Percentiles rank a stretch among this genome's conserved stretches.
Conservation (phyloP, 2,113 vertebrate species). For the Actinemys pallida region DNA sequence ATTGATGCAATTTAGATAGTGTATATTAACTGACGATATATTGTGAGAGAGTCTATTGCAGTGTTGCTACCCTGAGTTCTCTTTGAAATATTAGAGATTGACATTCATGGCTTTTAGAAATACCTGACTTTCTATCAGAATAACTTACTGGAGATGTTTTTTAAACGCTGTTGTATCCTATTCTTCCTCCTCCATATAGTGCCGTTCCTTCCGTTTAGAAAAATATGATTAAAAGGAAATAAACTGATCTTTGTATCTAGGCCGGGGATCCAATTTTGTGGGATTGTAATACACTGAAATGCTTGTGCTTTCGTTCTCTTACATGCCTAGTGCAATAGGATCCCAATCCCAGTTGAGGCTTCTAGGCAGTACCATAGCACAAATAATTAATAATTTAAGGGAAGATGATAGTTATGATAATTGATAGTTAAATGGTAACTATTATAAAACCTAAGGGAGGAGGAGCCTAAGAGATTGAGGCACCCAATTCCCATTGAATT, state of each 20-base stretch:
- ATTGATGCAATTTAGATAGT: not conserved
- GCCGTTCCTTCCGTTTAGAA: not conserved
- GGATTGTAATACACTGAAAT: not conserved
- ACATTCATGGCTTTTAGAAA: not conserved
- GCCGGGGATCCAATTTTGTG: not conserved
- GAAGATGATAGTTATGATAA: not conserved
- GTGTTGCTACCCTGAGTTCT: not conserved
- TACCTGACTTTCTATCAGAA: not conserved
- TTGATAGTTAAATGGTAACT: conserved; percentile 1
- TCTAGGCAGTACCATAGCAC: not conserved
- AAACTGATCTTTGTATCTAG: not conserved
- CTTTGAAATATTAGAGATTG: not conserved
- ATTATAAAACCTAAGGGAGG: not conserved
- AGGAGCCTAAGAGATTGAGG: not conserved
- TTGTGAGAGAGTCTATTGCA: not conserved
- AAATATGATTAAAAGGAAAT: not conserved
- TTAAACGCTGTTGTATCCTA: not conserved
- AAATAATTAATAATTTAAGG: conserved; percentile 24
- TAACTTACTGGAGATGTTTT: not conserved
- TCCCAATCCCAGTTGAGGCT: not conserved
- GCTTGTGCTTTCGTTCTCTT: not conserved
- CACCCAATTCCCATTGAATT: not conserved
- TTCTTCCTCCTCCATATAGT: not conserved
- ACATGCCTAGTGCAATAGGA: not conserved
- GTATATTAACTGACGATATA: not conserved